Percentiles rank a stretch among this genome's conserved stretches.
phyloP scores from a whole-genome alignment of 2,797 vertebrate species.

The Tragelaphus eurycerus region DNA sequence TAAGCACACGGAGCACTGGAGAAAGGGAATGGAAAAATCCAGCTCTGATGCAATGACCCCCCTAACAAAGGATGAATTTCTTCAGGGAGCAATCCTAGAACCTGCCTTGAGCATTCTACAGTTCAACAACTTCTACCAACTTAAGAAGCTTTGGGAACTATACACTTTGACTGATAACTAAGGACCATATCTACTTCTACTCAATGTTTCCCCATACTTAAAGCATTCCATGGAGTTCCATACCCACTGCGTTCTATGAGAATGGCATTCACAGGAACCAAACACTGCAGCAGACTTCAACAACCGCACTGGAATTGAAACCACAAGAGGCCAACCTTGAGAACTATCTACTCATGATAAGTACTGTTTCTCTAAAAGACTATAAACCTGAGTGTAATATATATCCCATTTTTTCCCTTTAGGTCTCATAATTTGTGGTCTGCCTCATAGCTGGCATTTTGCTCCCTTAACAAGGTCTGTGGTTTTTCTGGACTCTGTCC shows the following conservation, averaged over 20 bases:
- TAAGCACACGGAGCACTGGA: neutral
- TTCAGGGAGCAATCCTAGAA: neutral
- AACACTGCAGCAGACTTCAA: neutral
- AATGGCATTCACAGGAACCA: neutral
- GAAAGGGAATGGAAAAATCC: neutral
- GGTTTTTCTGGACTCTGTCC: neutral
- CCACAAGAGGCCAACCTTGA: neutral
- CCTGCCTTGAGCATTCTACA: neutral
- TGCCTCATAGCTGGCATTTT: neutral
- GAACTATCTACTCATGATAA: neutral
- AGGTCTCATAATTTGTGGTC: constrained; percentile 1
- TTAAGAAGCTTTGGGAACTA: neutral
- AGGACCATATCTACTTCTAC: neutral
- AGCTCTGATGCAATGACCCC: neutral
- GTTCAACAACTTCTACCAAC: neutral
- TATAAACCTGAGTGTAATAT: neutral
- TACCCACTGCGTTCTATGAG: neutral
- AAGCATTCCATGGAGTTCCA: neutral
- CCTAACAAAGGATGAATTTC: neutral
- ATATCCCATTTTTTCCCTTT: neutral
- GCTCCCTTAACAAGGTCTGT: neutral
- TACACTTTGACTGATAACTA: neutral
- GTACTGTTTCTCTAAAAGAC: neutral
- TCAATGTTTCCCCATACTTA: neutral
- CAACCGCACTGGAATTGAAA: neutral